phyloP scores from a whole-genome alignment of 2,888 invertebrate genomes.

The Pollenia angustigena region DNA sequence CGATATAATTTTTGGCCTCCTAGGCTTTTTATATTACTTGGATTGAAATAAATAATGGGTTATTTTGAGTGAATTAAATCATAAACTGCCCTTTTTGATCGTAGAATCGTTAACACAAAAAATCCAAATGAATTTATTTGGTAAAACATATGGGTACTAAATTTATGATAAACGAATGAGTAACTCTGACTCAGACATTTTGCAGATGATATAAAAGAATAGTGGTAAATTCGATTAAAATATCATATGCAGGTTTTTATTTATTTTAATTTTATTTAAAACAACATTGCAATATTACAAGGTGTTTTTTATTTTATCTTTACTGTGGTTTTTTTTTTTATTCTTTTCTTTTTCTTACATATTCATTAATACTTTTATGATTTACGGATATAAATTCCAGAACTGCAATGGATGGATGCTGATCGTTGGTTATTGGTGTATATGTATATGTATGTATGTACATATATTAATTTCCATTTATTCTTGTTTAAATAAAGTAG shows the following conservation, averaged over 20 bases:
- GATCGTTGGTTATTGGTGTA: conserved; percentile 25
- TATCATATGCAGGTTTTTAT: conserved; percentile 1
- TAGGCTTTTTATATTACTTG: too few species aligned
- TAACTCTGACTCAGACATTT: neutral
- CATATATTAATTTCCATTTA: neutral
- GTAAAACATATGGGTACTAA: neutral
- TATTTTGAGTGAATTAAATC: too few species aligned
- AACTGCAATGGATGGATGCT: conserved; percentile 51
- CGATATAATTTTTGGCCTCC: too few species aligned
- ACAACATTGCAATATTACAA: conserved; percentile 23
- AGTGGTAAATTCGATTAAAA: neutral
- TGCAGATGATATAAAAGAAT: conserved; percentile 6
- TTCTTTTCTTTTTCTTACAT: conserved; percentile 11
- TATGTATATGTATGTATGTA: neutral
- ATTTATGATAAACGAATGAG: neutral
- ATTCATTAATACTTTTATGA: conserved; percentile 56
- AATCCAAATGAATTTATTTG: neutral
- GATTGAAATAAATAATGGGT: too few species aligned
- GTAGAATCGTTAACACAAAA: too few species aligned
- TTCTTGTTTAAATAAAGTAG: conserved; percentile 51
- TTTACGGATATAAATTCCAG: conserved; percentile 53
- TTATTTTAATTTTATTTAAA: conserved; percentile 21
- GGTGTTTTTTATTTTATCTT: conserved; percentile 14
- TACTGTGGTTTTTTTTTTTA: conserved; percentile 17
- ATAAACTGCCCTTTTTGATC: too few species aligned